Percentiles rank a stretch among this genome's conserved stretches.
These are phyloP conservation scores for Bubo blakistoni DNA, from an alignment of 2,113 vertebrate genomes.

Conservation along the genomic window DNA sequence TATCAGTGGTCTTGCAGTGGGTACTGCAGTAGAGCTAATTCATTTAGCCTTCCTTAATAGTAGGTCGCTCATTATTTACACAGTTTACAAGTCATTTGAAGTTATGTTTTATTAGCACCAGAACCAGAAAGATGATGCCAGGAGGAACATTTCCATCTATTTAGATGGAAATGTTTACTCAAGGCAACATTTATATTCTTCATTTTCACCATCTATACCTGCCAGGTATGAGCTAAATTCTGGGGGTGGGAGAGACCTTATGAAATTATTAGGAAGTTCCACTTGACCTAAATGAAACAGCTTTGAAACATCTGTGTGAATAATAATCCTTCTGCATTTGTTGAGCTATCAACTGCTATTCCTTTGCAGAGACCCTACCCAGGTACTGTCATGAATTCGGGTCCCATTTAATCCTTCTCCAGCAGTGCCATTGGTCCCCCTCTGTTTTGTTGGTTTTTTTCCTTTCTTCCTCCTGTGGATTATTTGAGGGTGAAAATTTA, in stretches of 20 bases:
- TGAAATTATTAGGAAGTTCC: background rate
- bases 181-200: background rate
- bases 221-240: background rate
- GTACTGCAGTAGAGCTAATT: background rate
- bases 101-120: background rate
- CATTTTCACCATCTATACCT: background rate
- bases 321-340: background rate
- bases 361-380: background rate
- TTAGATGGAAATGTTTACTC: background rate
- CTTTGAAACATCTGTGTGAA: background rate
- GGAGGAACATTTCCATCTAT: background rate
- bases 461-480: background rate
- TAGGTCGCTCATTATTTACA: conserved; percentile 45
- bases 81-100: background rate
- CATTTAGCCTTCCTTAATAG: background rate
- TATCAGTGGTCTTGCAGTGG: background rate
- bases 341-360: background rate
- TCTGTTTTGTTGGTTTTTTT: background rate
- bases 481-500: background rate
- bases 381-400: fast-evolving
- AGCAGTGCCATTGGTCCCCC: background rate
- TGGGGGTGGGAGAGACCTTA: background rate
- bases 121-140: background rate
- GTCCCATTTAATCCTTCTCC: background rate
- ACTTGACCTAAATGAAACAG: fast-evolving